Conservation (phyloP, 2,888 invertebrate species). For the Parascotia fuliginaria region DNA sequence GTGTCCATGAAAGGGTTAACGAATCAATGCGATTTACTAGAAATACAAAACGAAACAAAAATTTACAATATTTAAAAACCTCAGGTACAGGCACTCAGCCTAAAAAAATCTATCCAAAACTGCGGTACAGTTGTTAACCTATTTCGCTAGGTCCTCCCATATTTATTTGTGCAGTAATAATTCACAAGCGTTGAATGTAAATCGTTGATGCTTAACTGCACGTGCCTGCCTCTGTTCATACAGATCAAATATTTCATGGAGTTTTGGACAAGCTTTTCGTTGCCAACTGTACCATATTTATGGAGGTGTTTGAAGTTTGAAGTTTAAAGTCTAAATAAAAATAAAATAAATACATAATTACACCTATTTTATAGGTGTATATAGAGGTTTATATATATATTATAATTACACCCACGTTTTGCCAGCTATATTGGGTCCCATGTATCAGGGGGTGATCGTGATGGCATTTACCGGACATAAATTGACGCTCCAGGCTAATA, state of each 20-base stretch:
- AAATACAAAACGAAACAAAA: conserved; percentile 3
- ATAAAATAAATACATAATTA: too few species aligned
- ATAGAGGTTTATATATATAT: too few species aligned
- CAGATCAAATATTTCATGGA: conserved; percentile 3
- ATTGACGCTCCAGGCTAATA: too few species aligned
- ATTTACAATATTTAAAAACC: conserved; percentile 16
- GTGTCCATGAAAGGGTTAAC: too few species aligned
- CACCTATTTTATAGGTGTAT: too few species aligned
- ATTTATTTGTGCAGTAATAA: conserved; percentile 29
- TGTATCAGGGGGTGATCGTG: too few species aligned
- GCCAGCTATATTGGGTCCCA: too few species aligned
- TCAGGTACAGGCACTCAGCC: conserved; percentile 26
- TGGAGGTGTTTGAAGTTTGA: too few species aligned
- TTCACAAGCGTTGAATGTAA: conserved; percentile 21
- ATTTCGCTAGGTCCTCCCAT: conserved; percentile 28
- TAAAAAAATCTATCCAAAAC: conserved; percentile 30
- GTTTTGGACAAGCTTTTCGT: neutral
- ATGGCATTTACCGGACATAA: too few species aligned
- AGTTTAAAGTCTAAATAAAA: too few species aligned
- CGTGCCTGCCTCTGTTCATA: conserved; percentile 6
- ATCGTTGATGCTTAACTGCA: conserved; percentile 25
- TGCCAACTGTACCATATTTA: too few species aligned
- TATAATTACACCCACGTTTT: too few species aligned
- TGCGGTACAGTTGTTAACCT: conserved; percentile 38
- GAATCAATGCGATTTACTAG: neutral